Percentiles rank a stretch among this genome's conserved stretches.
These are phyloP conservation scores for Rhinella marina DNA, from an alignment of 2,797 vertebrate species.

Conservation along the genomic window DNA sequence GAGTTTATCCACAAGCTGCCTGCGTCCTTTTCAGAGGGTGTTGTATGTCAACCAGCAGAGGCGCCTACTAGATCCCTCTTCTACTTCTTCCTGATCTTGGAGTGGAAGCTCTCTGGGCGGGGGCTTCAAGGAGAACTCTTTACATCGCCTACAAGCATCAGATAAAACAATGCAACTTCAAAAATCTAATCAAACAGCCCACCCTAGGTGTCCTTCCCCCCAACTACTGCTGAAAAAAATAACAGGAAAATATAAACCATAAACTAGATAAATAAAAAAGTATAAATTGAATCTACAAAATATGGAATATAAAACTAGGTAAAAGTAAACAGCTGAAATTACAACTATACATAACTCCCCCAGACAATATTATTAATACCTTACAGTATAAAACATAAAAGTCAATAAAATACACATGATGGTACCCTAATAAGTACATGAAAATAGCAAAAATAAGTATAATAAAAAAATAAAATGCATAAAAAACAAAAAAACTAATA, in stretches of 20 bases:
- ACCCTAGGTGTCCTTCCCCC: not conserved
- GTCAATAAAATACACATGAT: no score
- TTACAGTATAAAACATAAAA: no score
- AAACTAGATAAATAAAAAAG: not conserved
- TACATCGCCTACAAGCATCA: not conserved
- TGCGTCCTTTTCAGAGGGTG: not conserved
- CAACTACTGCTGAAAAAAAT: not conserved
- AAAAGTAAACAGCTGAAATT: no score
- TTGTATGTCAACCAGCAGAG: constrained; percentile 37
- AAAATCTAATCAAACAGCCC: not conserved
- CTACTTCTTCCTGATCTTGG: constrained; percentile 20
- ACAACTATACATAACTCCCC: no score
- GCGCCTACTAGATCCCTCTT: constrained; percentile 5
- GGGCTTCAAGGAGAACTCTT: constrained; percentile 41
- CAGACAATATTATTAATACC: no score
- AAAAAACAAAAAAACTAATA: not conserved
- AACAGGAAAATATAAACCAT: not conserved
- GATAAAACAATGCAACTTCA: constrained; percentile 6
- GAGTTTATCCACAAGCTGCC: constrained; percentile 21
- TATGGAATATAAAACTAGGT: not conserved
- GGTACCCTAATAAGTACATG: not conserved
- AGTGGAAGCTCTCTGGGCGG: constrained; percentile 22
- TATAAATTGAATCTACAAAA: not conserved
- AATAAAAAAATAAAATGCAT: not conserved
- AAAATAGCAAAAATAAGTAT: not conserved